Conservation (phyloP, 2,888 invertebrate genomes). For the Pheosia tremula region DNA sequence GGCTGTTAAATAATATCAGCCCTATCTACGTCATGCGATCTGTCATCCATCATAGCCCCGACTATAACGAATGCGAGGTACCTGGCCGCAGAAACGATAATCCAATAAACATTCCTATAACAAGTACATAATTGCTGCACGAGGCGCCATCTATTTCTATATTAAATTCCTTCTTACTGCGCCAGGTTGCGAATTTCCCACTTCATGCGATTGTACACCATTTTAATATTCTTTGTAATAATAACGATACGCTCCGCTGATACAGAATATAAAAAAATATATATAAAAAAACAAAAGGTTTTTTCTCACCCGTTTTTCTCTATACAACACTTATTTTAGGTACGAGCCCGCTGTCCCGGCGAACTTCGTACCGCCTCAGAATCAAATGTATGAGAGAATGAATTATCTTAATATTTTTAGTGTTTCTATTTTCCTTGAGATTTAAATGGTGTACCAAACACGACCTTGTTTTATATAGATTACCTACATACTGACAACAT, state of each 20-base stretch:
- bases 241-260: not conserved
- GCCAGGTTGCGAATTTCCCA: not conserved
- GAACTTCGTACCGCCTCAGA: too few species aligned
- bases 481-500: too few species aligned
- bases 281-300: not conserved
- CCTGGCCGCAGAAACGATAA: slow-evolving; percentile 30
- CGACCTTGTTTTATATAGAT: too few species aligned
- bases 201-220: not conserved
- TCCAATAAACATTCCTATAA: slow-evolving; percentile 39
- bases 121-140: slow-evolving; percentile 30
- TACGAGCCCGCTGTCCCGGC: too few species aligned
- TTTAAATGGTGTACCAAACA: too few species aligned
- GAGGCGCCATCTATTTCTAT: slow-evolving; percentile 26
- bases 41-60: slow-evolving; percentile 40
- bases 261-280: not conserved
- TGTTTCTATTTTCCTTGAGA: too few species aligned
- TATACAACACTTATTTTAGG: not conserved
- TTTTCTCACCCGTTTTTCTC: not conserved
- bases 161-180: slow-evolving; percentile 35
- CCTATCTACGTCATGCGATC: slow-evolving; percentile 34
- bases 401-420: too few species aligned
- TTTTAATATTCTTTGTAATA: slow-evolving; percentile 18
- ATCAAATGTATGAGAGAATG: too few species aligned
- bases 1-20: slow-evolving; percentile 10
- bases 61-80: slow-evolving; percentile 42